A percentile compares a stretch with the other conserved stretches of the same genome.
These are phyloP conservation scores for Canis aureus DNA, from an alignment of 2,113 vertebrate species.

Conservation along the genomic window DNA sequence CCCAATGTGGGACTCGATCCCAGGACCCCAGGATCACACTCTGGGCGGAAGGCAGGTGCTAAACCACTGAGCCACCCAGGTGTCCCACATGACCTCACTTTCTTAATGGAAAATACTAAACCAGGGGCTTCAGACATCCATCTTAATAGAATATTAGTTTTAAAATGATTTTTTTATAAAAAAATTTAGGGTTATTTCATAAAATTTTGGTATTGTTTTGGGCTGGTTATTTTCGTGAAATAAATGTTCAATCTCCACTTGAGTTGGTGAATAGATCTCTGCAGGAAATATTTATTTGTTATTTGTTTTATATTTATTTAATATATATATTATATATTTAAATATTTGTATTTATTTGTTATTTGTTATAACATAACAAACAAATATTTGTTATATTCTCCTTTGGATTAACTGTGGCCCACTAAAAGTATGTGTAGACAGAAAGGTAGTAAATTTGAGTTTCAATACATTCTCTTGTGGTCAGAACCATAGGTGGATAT, in stretches of 20 bases:
- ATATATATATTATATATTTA: too few relatives aligned
- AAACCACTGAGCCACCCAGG: too few relatives aligned
- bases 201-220: not conserved
- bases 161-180: not conserved
- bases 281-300: not conserved
- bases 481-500: not conserved
- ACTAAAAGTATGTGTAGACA: not conserved
- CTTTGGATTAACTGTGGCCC: not conserved
- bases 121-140: not conserved
- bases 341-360: too few relatives aligned
- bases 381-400: not conserved
- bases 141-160: not conserved
- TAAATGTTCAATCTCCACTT: not conserved
- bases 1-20: too few relatives aligned
- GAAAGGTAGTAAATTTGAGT: not conserved
- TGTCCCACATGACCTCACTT: not conserved
- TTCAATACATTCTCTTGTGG: not conserved
- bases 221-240: not conserved
- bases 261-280: not conserved
- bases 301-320: too few relatives aligned
- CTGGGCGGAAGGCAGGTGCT: too few relatives aligned
- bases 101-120: slow-evolving; percentile 3
- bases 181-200: not conserved
- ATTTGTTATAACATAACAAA: too few relatives aligned
- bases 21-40: too few relatives aligned